These are phyloP conservation scores for Orthosia gracilis DNA, from an alignment of 2,888 invertebrate genomes.

Conservation along the genomic window DNA sequence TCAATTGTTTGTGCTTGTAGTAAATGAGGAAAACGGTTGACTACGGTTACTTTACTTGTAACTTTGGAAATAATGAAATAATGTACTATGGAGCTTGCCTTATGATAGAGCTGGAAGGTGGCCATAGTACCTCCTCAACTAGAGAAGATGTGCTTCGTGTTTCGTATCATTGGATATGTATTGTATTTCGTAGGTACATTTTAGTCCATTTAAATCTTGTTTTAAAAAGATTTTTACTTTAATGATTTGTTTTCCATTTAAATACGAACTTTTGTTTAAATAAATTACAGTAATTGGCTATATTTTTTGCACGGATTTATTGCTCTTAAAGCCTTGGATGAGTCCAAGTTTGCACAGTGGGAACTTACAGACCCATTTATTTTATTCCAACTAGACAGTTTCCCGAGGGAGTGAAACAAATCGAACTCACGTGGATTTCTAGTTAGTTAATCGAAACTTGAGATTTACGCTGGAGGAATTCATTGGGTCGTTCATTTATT, in stretches of 20 bases:
- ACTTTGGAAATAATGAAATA: too few species aligned
- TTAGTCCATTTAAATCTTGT: too few species aligned
- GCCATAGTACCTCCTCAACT: too few species aligned
- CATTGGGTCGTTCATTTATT: slow-evolving; percentile 26
- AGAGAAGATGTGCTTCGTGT: too few species aligned
- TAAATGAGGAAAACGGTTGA: slow-evolving; percentile 3
- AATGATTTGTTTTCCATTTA: slow-evolving; percentile 28
- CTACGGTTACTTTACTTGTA: too few species aligned
- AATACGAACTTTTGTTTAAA: slow-evolving; percentile 19
- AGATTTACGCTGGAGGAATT: slow-evolving; percentile 24
- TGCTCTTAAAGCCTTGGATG: slow-evolving; percentile 32
- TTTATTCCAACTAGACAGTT: slow-evolving; percentile 52
- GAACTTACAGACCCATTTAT: slow-evolving; percentile 57
- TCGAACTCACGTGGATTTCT: slow-evolving; percentile 52
- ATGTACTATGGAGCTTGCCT: too few species aligned
- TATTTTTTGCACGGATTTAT: slow-evolving; percentile 45
- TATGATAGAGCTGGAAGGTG: too few species aligned
- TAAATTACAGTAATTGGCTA: slow-evolving; percentile 34
- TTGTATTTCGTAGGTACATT: too few species aligned
- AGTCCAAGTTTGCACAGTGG: slow-evolving; percentile 32
- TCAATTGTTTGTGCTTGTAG: slow-evolving; percentile 39
- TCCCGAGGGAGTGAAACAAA: slow-evolving; percentile 46
- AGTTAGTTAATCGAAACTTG: slow-evolving; percentile 55
- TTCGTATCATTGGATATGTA: too few species aligned
- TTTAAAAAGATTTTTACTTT: not conserved